Percentiles rank a stretch among this genome's conserved stretches.
Conservation (phyloP, 1,140 invertebrate genomes). For the Zaprionus vittiger region DNA sequence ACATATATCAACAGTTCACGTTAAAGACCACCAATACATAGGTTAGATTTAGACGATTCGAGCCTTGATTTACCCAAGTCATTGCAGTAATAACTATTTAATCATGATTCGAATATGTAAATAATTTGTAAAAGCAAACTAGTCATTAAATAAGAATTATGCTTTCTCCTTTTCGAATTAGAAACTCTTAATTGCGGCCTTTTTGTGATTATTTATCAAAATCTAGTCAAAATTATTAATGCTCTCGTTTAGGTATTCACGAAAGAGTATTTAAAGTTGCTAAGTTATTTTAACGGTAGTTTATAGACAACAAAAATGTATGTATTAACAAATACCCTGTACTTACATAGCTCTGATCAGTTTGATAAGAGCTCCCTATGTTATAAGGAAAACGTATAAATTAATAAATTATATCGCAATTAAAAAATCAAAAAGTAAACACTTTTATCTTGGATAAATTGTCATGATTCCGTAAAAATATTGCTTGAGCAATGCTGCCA, state of each 20-base stretch:
- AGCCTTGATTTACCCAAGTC: neutral
- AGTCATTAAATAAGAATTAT: slow-evolving; percentile 29
- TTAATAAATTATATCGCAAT: slow-evolving; percentile 8
- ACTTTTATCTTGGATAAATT: slow-evolving; percentile 12
- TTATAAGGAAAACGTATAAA: slow-evolving; percentile 1
- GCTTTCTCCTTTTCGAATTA: slow-evolving; percentile 26
- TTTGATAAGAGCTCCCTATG: neutral
- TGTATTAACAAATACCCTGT: neutral
- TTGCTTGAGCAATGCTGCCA: slow-evolving; percentile 18
- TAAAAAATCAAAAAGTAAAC: slow-evolving; percentile 15
- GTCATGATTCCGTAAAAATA: slow-evolving; percentile 9
- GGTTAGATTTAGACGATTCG: slow-evolving; percentile 24
- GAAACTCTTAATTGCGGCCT: slow-evolving; percentile 45
- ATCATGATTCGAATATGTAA: slow-evolving; percentile 12
- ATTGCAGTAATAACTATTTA: slow-evolving; percentile 20
- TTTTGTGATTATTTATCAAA: slow-evolving; percentile 52
- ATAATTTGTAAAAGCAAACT: slow-evolving; percentile 17
- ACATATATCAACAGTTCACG: slow-evolving; percentile 45
- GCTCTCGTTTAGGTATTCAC: neutral
- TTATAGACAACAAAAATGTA: neutral
- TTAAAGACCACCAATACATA: slow-evolving; percentile 41
- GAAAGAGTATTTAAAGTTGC: slow-evolving; percentile 1
- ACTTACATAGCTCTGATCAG: neutral
- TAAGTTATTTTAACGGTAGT: neutral
- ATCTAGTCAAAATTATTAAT: slow-evolving; percentile 52